These are phyloP conservation scores for Oreonectes daqikongensis DNA, from an alignment of 2,797 vertebrate species.

Conservation along the genomic window DNA sequence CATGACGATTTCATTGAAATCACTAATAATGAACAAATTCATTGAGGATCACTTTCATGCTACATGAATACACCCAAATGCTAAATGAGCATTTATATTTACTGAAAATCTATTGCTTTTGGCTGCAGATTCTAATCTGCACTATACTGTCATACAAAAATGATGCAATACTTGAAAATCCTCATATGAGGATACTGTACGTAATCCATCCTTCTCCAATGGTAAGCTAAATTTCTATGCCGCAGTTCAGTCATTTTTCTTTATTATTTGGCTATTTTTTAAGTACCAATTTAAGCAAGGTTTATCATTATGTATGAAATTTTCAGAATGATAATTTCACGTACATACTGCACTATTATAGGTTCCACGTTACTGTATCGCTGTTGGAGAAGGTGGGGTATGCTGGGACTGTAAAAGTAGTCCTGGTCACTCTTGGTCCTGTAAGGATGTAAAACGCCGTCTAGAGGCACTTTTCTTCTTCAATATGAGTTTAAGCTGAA, in stretches of 20 bases:
- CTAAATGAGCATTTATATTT: slow-evolving; percentile 7
- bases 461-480: slow-evolving; percentile 79
- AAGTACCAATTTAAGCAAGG: too few species aligned
- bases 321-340: too few species aligned
- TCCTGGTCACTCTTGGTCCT: slow-evolving; percentile 77
- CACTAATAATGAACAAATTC: slow-evolving; percentile 8
- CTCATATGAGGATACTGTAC: slow-evolving; percentile 62
- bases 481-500: slow-evolving; percentile 80
- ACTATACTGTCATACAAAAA: slow-evolving; percentile 30
- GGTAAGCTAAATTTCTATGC: slow-evolving; percentile 41
- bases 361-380: slow-evolving; percentile 42
- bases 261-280: too few species aligned
- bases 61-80: background rate
- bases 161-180: slow-evolving; percentile 51
- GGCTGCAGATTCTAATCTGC: slow-evolving; percentile 17
- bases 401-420: slow-evolving; percentile 66
- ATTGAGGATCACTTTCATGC: background rate
- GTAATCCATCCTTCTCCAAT: slow-evolving; percentile 62
- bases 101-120: slow-evolving; percentile 20
- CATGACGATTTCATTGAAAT: slow-evolving; percentile 57
- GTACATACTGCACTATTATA: slow-evolving; percentile 9
- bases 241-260: background rate
- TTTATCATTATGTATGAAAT: too few species aligned
- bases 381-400: slow-evolving; percentile 60
- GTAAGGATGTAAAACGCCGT: slow-evolving; percentile 76